These are phyloP conservation scores for Acanthurus lineatus DNA, from an alignment of 2,797 vertebrate genomes.

Conservation along the genomic window DNA sequence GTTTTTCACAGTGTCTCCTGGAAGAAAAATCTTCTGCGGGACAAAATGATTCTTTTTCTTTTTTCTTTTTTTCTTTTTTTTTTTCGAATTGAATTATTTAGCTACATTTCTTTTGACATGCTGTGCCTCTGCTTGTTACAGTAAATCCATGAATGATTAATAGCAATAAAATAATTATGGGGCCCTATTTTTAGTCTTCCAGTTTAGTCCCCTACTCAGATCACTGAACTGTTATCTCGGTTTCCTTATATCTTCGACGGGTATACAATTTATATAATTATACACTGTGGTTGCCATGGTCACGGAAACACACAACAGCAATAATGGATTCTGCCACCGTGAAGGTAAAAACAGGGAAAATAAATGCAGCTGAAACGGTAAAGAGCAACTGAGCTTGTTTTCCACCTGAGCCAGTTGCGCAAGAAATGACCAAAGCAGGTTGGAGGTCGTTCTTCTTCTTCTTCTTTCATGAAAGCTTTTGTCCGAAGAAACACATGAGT, in stretches of 20 bases:
- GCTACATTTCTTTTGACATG: conserved; percentile 70
- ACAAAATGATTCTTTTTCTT: conserved; percentile 21
- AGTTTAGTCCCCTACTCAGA: conserved; percentile 51
- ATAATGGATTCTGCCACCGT: neutral
- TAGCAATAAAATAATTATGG: conserved; percentile 69
- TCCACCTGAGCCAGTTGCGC: neutral
- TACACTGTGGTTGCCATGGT: conserved; percentile 7
- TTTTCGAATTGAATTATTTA: conserved; percentile 71
- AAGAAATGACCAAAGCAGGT: neutral
- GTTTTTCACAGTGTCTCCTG: conserved; percentile 2
- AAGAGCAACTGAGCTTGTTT: neutral
- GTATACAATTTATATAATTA: conserved; percentile 8
- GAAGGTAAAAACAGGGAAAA: neutral
- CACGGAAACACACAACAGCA: conserved; percentile 25
- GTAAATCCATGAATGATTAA: conserved; percentile 75
- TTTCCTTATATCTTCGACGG: conserved; percentile 33
- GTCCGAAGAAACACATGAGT: conserved; percentile 33
- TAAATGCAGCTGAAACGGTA: neutral
- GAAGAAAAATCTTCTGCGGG: conserved; percentile 10
- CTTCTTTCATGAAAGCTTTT: conserved; percentile 2
- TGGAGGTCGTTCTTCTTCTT: neutral
- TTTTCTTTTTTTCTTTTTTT: neutral
- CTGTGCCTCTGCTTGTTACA: conserved; percentile 68
- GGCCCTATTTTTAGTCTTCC: conserved; percentile 61
- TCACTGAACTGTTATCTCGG: conserved; percentile 42